Evolutionary conservation across 2,113 vertebrate genomes (phyloP), one percentile per base, ranked within the genome.

Genomic region (Atractosteus spatula): DNA sequence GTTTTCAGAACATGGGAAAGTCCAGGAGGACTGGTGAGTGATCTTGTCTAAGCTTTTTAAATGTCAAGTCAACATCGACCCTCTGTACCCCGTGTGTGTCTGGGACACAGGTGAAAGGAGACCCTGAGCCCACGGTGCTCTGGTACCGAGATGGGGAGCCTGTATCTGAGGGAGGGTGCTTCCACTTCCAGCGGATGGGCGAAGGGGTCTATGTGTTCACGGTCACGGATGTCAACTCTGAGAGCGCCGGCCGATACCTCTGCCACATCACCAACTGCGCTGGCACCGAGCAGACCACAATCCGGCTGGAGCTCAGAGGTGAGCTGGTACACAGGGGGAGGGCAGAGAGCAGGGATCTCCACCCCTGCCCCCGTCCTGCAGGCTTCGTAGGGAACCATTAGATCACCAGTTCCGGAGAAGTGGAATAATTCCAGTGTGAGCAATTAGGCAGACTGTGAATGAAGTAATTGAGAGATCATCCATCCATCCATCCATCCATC

Each of bases 261-360:
- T 75, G 74, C n/a, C 41, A 71, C n/a, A 54, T 75, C 11, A 7
- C 8, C 61, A 75, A 75, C 74, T 71, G 62, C 8, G 62, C 74
- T 4, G 74, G 74, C 16, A 3, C 2, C 7, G 51, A 64, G 43
- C 43, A 75, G 55, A 70, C 17, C 55, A 71, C 68, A 61, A 54
- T 75, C 63, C 68, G 69, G 2, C 74, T 75, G 55, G 68, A 75
- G 68, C 62, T 75, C 0, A 75, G 71, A 12, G 74, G 74, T 75
- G 43, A 71, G 69, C 44, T 41, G 11, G 57, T 14, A n/a, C 14
- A 44, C 57, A 68, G 56, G 42, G 8, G 41, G 62, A 3, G 41
- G 14, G 3, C 12, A 16, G 45, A 54, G 41, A 4, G 0, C 4
- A 41, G 41, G 63, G 14, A 8, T 29, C 17, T 29, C 17, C 17